Base-by-base conservation (phyloP, 2,113 vertebrate genomes). In the Spermophilus dauricus region DNA sequence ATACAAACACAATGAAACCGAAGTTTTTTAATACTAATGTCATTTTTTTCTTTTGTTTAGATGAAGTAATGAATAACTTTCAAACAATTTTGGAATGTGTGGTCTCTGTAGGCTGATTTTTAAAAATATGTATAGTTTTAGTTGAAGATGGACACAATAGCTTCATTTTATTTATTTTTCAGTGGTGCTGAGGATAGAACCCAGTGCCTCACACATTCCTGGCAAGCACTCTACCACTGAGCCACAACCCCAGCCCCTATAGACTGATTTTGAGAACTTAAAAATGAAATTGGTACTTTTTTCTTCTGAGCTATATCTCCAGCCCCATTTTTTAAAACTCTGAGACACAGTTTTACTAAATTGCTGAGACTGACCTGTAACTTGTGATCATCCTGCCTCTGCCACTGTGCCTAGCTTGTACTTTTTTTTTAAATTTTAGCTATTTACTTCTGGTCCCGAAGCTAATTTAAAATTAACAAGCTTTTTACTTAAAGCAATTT, bases 1-100 rank as follows among this genome's bases (percentile, higher is more conserved):
- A 73, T 67, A 53, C 20, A 22, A 5, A 98, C 32, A 76, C 34
- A 61, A 5, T 53, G 76, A 67, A 97, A 91, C 18, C 95, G 13
- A 91, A 93, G 91, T 92, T 58, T 95, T 87, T 94, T 82, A 69
- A 42, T 56, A 30, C 89, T 96, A 88, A 95, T 24, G 34, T 72
- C 53, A 89, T 92, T 95, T 84, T 95, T 65, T 89, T 95, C 26
- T 24, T 73, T 92, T 96, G 28, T 72, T 76, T 61, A 90, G 30
- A 65, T 80, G 28, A 89, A 53, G 30, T 82, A 87, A 48, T 39
- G 61, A 58, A 34, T 95, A 83, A 87, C 56, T 95, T 97, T 89
- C 92, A 83, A 87, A 76, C 1, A 89, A 72, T 28, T 56, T 91
- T 95, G 9, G 53, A 86, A 96, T 42, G n/a, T 3, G 18, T 92